A percentile compares a stretch with the other conserved stretches of the same genome.
phyloP scores from a whole-genome alignment of 2,113 vertebrate species.

The Tetraodon nigroviridis region DNA sequence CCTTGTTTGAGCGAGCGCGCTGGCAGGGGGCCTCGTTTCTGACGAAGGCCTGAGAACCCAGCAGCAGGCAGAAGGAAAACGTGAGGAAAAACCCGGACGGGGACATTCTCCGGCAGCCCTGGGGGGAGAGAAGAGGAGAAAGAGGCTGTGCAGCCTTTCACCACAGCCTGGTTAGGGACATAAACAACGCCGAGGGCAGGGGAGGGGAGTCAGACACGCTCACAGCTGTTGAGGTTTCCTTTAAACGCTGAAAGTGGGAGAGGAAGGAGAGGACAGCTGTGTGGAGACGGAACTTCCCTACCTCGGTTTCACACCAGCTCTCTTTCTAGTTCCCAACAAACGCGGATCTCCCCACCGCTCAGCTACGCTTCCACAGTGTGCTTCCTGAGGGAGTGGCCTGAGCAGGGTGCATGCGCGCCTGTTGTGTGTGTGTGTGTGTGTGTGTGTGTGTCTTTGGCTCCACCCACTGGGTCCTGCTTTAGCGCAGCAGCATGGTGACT shows the following conservation, averaged over 20 bases:
- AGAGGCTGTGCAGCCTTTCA: not conserved
- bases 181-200: too few relatives aligned
- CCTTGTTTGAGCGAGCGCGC: slow-evolving; percentile 58
- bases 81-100: slow-evolving; percentile 7
- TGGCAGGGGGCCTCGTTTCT: slow-evolving; percentile 63
- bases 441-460: not conserved
- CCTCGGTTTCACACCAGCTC: slow-evolving; percentile 21
- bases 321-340: not conserved
- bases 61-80: slow-evolving; percentile 38
- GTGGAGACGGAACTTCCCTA: slow-evolving; percentile 12
- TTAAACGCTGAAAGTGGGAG: slow-evolving; percentile 8
- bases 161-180: not conserved
- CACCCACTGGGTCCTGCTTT: slow-evolving; percentile 23
- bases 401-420: not conserved
- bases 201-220: not conserved
- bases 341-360: not conserved
- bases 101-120: slow-evolving; percentile 45
- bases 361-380: slow-evolving; percentile 9
- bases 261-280: slow-evolving; percentile 7
- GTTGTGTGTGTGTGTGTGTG: not conserved
- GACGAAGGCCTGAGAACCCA: slow-evolving; percentile 11
- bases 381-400: slow-evolving; percentile 27
- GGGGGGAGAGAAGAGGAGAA: not conserved
- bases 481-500: slow-evolving; percentile 3
- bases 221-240: slow-evolving; percentile 18